Evolutionary conservation across 2,888 invertebrate species (phyloP).

Genomic region (Xiphydria camelus): DNA sequence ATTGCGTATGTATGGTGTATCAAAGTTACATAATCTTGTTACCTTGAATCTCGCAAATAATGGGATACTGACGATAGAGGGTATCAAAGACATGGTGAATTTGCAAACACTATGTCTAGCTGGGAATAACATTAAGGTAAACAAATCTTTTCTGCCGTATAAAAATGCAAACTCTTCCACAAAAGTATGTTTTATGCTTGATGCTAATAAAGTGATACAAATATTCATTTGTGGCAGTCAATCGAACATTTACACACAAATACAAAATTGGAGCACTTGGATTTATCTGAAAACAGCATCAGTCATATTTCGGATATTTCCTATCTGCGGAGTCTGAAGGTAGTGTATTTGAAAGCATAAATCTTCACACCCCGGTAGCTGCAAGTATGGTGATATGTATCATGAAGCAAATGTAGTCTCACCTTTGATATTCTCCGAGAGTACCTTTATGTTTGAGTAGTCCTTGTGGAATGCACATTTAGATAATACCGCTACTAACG

Average conservation of each 20-base stretch:
- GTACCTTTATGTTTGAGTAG: too few relatives aligned
- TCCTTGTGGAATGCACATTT: background rate
- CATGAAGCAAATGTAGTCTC: background rate
- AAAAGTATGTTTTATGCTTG: too few relatives aligned
- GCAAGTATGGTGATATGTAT: background rate
- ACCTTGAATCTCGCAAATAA: slow-evolving; percentile 85
- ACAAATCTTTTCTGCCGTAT: too few relatives aligned
- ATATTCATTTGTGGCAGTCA: slow-evolving; percentile 64
- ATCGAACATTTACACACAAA: slow-evolving; percentile 87
- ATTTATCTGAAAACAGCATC: slow-evolving; percentile 88
- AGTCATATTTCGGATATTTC: slow-evolving; percentile 83
- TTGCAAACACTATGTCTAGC: slow-evolving; percentile 81
- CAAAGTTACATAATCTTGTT: slow-evolving; percentile 76
- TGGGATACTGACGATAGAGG: slow-evolving; percentile 86
- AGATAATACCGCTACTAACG: slow-evolving; percentile 9
- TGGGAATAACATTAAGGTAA: slow-evolving; percentile 87
- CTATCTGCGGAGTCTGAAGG: slow-evolving; percentile 80
- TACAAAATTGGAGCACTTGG: slow-evolving; percentile 78
- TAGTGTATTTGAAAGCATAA: too few relatives aligned
- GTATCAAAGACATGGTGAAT: slow-evolving; percentile 80
- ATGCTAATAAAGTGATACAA: too few relatives aligned
- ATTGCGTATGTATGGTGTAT: slow-evolving; percentile 85
- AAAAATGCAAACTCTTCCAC: too few relatives aligned
- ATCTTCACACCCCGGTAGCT: slow-evolving; percentile 21
- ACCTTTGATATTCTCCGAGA: too few relatives aligned